phyloP scores from a whole-genome alignment of 1,140 invertebrate species.

The Calephelis virginiensis region DNA sequence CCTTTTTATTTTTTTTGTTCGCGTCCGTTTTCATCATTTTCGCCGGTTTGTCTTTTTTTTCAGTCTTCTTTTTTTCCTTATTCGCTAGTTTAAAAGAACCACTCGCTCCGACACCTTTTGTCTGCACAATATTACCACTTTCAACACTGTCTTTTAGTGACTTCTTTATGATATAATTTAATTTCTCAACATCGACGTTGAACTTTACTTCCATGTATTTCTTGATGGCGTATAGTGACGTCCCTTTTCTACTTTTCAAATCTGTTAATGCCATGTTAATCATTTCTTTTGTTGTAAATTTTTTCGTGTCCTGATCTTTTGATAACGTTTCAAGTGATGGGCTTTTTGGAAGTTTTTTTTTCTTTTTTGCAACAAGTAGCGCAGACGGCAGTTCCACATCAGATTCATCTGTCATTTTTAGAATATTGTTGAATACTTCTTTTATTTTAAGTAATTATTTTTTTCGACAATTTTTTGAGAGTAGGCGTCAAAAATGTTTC shows the following conservation, averaged over 20 bases:
- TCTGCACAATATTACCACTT: constrained; percentile 49
- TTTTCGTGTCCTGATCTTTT: constrained; percentile 40
- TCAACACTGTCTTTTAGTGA: constrained; percentile 49
- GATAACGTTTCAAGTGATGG: constrained; percentile 33
- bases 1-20: constrained; percentile 25
- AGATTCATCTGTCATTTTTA: constrained; percentile 43
- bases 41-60: constrained; percentile 31
- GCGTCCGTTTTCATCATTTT: constrained; percentile 30
- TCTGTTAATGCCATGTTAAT: constrained; percentile 46
- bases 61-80: constrained; percentile 38
- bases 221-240: constrained; percentile 60
- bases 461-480: too few species aligned
- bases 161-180: constrained; percentile 58
- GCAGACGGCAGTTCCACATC: constrained; percentile 41
- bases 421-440: too few species aligned
- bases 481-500: too few species aligned
- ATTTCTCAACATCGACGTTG: constrained; percentile 49
- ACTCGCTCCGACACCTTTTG: constrained; percentile 53
- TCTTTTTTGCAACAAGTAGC: constrained; percentile 31
- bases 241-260: constrained; percentile 56
- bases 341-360: constrained; percentile 41
- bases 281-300: constrained; percentile 55
- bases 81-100: constrained; percentile 59
- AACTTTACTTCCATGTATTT: constrained; percentile 55
- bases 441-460: too few species aligned